These are phyloP conservation scores for Neuroscelio doddi DNA, from an alignment of 2,888 invertebrate species.

Conservation along the genomic window DNA sequence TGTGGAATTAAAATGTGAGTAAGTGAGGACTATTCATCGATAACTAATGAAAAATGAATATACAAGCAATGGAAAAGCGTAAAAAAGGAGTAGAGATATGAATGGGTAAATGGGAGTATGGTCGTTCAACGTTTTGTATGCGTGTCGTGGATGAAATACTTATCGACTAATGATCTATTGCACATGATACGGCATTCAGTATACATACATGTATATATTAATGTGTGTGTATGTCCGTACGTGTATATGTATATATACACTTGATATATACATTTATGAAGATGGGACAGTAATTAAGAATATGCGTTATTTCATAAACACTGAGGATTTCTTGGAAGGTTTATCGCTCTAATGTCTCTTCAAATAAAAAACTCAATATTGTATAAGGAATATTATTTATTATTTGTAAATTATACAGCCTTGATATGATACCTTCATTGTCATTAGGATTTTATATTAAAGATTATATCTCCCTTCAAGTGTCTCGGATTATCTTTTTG, in stretches of 20 bases:
- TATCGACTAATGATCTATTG: slow-evolving; percentile 63
- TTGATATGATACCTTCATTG: too few species aligned
- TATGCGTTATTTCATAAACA: slow-evolving; percentile 66
- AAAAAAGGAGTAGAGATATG: slow-evolving; percentile 27
- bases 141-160: slow-evolving; percentile 57
- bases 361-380: slow-evolving; percentile 60
- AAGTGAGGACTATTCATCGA: too few species aligned
- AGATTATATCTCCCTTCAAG: too few species aligned
- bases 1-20: too few species aligned
- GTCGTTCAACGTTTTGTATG: slow-evolving; percentile 48
- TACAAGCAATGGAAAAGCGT: background rate
- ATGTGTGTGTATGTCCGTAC: slow-evolving; percentile 41
- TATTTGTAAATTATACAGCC: background rate
- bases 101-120: slow-evolving; percentile 51
- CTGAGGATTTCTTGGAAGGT: slow-evolving; percentile 59
- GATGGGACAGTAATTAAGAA: slow-evolving; percentile 67
- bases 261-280: slow-evolving; percentile 51
- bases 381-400: slow-evolving; percentile 39
- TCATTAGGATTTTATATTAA: too few species aligned
- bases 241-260: slow-evolving; percentile 25
- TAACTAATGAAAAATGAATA: too few species aligned
- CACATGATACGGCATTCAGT: slow-evolving; percentile 61
- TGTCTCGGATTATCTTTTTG: too few species aligned
- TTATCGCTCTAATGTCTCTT: slow-evolving; percentile 65
- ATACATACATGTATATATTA: slow-evolving; percentile 55